Percentiles rank a stretch among this genome's conserved stretches.
phyloP scores from a whole-genome alignment of 2,888 invertebrate species.

The Leptopilina myrica region DNA sequence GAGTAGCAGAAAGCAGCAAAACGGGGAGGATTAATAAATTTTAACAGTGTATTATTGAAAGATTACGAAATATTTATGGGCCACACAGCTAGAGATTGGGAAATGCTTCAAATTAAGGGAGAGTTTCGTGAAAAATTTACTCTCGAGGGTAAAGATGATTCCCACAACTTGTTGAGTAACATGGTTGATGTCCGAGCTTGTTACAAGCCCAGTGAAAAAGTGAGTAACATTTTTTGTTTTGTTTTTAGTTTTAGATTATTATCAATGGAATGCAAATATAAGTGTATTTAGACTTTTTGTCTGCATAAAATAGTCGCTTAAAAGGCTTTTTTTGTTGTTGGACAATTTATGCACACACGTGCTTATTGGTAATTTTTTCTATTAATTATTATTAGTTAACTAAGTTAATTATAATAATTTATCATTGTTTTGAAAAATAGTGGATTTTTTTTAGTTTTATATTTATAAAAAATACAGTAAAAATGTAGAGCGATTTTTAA shows the following conservation, averaged over 20 bases:
- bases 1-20: neutral
- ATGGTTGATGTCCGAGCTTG: conserved; percentile 76
- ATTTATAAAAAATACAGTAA: neutral
- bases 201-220: conserved; percentile 76
- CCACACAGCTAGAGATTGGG: conserved; percentile 43
- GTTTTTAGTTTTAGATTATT: neutral
- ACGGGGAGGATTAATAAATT: neutral
- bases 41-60: neutral
- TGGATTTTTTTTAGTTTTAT: too few species aligned
- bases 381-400: too few species aligned
- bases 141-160: conserved; percentile 65
- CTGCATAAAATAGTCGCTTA: too few species aligned
- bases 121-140: conserved; percentile 67
- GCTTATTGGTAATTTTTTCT: too few species aligned
- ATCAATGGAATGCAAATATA: neutral
- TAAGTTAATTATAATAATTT: neutral
- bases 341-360: too few species aligned
- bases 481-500: too few species aligned
- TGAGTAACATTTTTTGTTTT: conserved; percentile 59
- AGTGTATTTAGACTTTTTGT: neutral
- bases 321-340: too few species aligned
- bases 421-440: too few species aligned
- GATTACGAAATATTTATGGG: conserved; percentile 27
- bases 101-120: conserved; percentile 65
- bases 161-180: conserved; percentile 71